Evolutionary conservation across 2,888 invertebrate species (phyloP).

Genomic region (Eledone cirrhosa): DNA sequence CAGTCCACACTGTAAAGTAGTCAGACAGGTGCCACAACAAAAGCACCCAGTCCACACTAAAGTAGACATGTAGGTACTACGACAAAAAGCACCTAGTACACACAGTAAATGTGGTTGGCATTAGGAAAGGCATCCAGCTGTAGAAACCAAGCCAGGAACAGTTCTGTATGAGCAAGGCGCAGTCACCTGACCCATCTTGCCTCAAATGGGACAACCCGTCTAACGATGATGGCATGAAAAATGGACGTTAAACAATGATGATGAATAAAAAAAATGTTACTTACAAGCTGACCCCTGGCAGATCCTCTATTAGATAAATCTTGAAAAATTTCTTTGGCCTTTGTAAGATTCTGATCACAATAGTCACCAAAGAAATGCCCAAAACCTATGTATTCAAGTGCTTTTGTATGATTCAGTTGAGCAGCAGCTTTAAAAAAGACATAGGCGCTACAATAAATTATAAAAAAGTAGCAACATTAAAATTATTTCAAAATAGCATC

Average conservation of each 20-base stretch:
- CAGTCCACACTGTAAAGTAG: too few relatives aligned
- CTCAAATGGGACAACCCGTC: too few relatives aligned
- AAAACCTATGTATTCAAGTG: conserved; percentile 88
- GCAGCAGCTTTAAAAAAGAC: conserved; percentile 82
- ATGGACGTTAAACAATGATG: background rate
- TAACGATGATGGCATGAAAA: background rate
- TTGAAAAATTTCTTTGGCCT: conserved; percentile 80
- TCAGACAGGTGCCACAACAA: too few relatives aligned
- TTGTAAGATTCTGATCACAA: conserved; percentile 79
- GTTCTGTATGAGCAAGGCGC: too few relatives aligned
- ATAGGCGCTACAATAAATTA: conserved; percentile 72
- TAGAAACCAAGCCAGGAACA: too few relatives aligned
- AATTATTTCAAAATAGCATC: too few relatives aligned
- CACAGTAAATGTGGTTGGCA: too few relatives aligned
- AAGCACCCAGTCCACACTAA: too few relatives aligned
- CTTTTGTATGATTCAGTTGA: conserved; percentile 80
- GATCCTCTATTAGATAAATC: conserved; percentile 80
- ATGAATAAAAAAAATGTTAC: conserved; percentile 43
- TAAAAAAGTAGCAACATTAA: background rate
- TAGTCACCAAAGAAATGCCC: conserved; percentile 85
- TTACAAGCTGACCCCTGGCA: conserved; percentile 88
- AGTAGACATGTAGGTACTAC: too few relatives aligned
- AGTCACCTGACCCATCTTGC: too few relatives aligned
- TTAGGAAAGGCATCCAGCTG: too few relatives aligned
- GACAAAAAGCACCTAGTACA: too few relatives aligned